Percentiles rank a stretch among this genome's conserved stretches.
Conservation (phyloP, 1,140 invertebrate species). For the silkworm (Bombyx mori) region DNA sequence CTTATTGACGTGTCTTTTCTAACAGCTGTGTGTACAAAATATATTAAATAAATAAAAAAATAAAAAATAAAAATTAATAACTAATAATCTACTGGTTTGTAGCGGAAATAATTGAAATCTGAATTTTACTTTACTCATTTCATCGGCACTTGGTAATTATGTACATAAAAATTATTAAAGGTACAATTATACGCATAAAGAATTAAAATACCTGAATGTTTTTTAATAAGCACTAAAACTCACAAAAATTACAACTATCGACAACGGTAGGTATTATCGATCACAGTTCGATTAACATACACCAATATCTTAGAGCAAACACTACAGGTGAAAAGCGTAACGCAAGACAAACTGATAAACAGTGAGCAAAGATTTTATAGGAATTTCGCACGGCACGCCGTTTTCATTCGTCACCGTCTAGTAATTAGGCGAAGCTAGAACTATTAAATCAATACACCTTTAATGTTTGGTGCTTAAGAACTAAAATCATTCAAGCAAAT, state of each 20-base stretch:
- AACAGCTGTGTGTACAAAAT: too few species aligned
- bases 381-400: conserved; percentile 54
- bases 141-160: too few species aligned
- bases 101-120: too few species aligned
- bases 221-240: not conserved
- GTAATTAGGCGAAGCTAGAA: conserved; percentile 43
- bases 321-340: conserved; percentile 20
- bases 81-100: too few species aligned
- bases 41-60: too few species aligned
- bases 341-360: conserved; percentile 21
- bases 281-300: not conserved
- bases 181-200: too few species aligned
- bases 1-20: too few species aligned
- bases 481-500: conserved; percentile 1
- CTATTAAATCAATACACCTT: conserved; percentile 7
- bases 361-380: conserved; percentile 45
- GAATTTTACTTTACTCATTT: too few species aligned
- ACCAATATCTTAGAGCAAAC: conserved; percentile 4
- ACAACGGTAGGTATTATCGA: not conserved
- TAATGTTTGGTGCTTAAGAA: conserved; percentile 13
- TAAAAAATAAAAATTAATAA: too few species aligned
- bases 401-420: conserved; percentile 53
- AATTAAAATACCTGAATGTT: too few species aligned
- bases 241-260: not conserved
- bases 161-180: too few species aligned